Evolutionary conservation across 2,888 invertebrate species (phyloP), one percentile per base, ranked within the genome.

Genomic region (Notocelia uddmanniana): DNA sequence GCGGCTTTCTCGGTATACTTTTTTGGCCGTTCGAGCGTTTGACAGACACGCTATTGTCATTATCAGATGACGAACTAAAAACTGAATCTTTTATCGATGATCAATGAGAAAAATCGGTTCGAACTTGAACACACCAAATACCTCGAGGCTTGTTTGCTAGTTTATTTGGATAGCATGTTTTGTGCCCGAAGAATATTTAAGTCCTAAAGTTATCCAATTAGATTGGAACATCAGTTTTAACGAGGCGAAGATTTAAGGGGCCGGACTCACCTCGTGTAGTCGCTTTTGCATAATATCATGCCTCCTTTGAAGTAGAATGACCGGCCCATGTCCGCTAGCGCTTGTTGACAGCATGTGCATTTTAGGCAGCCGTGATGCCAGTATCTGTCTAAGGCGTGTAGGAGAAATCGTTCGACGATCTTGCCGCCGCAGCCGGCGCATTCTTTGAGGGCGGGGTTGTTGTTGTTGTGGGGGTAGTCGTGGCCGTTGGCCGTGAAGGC

Each of bases 361-460:
- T 98, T 98, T 84, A 98, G 95, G 92, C 98, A 98, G 82, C 96
- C 96, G 94, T 98, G 98, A 94, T 98, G 98, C 98, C 98, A 98
- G 94, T 98, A 98, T 90, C 98, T 95, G 95, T 98, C 98, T 89
- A 98, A 95, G 81, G 98, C 98, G 93, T 97, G 97, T 78, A 98
- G 95, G 79, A 98, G 96, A 94, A 97, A 98, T 91, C 98, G 95
- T 94, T 98, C 98, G 83, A 97, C 96, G 87, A 98, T 98, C 94
- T 97, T 97, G 89, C 98, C 97, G 81, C 97, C 97, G 92, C 98
- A 98, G 80, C 98, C 98, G 79, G 97, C 97, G 93, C 98, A 98
- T 88, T 96, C 96, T 89, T 97, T 97, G 83, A 96, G 95, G 79
- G 93, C 92, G 0, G 94, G 92, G 84, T 94, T 94, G 86, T 94